Conservation (phyloP, 2,797 vertebrate species). For the Acipenser transmontanus region DNA sequence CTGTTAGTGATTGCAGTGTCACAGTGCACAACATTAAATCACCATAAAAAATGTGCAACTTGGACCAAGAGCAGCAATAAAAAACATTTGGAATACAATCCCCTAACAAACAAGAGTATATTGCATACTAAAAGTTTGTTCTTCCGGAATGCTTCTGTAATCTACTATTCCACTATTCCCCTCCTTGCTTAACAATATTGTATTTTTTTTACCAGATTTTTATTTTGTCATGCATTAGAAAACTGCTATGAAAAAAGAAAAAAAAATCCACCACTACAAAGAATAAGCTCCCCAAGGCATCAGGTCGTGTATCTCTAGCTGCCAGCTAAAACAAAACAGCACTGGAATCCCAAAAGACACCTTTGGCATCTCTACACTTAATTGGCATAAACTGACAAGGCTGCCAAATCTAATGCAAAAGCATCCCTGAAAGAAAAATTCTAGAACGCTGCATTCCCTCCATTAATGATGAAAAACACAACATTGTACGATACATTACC, state of each 20-base stretch:
- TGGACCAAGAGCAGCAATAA: background rate
- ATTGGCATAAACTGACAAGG: constrained; percentile 31
- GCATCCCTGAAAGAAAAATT: constrained; percentile 12
- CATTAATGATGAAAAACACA: background rate
- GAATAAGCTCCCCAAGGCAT: constrained; percentile 8
- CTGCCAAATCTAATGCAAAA: constrained; percentile 3
- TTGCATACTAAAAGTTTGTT: too few relatives aligned
- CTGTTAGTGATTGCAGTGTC: background rate
- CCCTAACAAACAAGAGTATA: too few relatives aligned
- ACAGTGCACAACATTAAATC: background rate
- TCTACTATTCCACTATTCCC: too few relatives aligned
- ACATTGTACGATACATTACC: constrained; percentile 50
- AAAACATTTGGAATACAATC: background rate
- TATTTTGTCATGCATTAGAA: background rate
- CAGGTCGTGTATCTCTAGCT: constrained; percentile 20
- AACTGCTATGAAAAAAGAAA: background rate
- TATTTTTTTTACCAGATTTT: too few relatives aligned
- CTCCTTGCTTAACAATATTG: too few relatives aligned
- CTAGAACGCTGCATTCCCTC: background rate
- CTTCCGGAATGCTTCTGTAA: too few relatives aligned
- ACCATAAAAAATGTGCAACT: background rate
- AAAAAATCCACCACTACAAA: constrained; percentile 8
- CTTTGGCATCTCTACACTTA: constrained; percentile 30
- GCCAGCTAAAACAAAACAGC: constrained; percentile 31
- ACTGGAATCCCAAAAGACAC: constrained; percentile 26